These are phyloP conservation scores for Tribolium castaneum DNA, from an alignment of 1,140 invertebrate genomes.

Conservation along the genomic window DNA sequence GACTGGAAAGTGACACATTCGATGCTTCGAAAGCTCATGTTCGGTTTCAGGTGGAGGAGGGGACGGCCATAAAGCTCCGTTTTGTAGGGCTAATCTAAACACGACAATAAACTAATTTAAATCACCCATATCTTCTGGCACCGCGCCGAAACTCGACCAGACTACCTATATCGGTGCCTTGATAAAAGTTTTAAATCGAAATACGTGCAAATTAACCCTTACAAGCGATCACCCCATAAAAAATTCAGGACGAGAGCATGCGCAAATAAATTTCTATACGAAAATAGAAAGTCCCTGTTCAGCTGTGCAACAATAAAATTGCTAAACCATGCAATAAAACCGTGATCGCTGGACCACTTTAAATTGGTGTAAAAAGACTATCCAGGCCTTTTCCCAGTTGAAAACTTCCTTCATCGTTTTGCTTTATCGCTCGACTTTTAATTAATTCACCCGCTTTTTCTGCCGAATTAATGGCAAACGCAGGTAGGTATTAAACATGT, in stretches of 20 bases:
- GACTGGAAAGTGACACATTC: slow-evolving; percentile 16
- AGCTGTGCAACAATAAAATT: slow-evolving; percentile 32
- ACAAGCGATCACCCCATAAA: slow-evolving; percentile 12
- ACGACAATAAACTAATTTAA: slow-evolving; percentile 31
- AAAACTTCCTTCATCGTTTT: slow-evolving; percentile 17
- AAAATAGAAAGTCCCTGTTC: slow-evolving; percentile 18
- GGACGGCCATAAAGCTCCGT: background rate
- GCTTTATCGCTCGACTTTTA: slow-evolving; percentile 8
- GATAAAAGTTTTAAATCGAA: slow-evolving; percentile 30
- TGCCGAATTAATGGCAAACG: background rate
- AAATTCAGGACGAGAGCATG: slow-evolving; percentile 2
- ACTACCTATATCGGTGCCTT: background rate
- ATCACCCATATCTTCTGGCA: slow-evolving; percentile 17
- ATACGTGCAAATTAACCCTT: slow-evolving; percentile 32
- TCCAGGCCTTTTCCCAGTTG: background rate
- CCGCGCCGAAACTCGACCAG: background rate
- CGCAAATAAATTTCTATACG: slow-evolving; percentile 29
- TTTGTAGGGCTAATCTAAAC: slow-evolving; percentile 20
- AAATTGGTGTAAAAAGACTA: slow-evolving; percentile 27
- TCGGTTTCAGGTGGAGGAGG: background rate
- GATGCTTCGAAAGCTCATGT: slow-evolving; percentile 29
- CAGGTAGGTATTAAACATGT: slow-evolving; percentile 33
- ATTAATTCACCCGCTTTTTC: slow-evolving; percentile 8
- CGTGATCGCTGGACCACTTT: slow-evolving; percentile 26
- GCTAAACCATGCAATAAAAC: slow-evolving; percentile 30